phyloP scores from a whole-genome alignment of 1,140 invertebrate genomes.

The Aporrectodea caliginosa region DNA sequence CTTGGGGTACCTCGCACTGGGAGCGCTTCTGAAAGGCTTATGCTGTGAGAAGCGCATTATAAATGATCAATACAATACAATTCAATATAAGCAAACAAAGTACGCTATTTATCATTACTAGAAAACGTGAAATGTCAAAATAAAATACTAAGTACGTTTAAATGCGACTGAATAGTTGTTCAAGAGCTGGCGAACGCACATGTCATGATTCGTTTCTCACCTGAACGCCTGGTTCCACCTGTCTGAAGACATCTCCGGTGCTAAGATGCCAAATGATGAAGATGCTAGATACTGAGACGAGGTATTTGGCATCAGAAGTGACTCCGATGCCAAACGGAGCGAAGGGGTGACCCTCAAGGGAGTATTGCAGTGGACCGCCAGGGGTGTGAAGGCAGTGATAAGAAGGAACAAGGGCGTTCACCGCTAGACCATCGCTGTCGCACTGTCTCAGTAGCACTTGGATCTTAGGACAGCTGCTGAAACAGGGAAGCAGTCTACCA shows the following conservation, averaged over 20 bases:
- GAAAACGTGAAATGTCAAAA: too few species aligned
- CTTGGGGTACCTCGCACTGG: too few species aligned
- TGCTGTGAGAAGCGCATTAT: too few species aligned
- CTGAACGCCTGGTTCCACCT: constrained; percentile 62
- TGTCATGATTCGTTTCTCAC: too few species aligned
- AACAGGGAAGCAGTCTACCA: constrained; percentile 77
- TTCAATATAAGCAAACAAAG: too few species aligned
- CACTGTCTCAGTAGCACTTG: constrained; percentile 79
- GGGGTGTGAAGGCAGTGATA: constrained; percentile 96
- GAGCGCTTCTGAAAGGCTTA: too few species aligned
- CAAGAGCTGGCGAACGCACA: too few species aligned
- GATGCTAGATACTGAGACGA: constrained; percentile 92
- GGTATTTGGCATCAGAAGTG: constrained; percentile 85
- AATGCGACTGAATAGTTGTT: too few species aligned
- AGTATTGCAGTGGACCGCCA: constrained; percentile 95
- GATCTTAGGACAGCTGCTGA: constrained; percentile 65
- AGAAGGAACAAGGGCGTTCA: constrained; percentile 73
- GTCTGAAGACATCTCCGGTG: constrained; percentile 50
- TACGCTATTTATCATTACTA: too few species aligned
- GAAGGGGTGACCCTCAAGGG: constrained; percentile 94
- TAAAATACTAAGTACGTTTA: too few species aligned
- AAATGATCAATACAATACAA: too few species aligned
- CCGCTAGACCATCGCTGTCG: constrained; percentile 70
- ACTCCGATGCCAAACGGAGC: constrained; percentile 91
- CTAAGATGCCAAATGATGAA: constrained; percentile 93